Conservation (phyloP, 2,113 vertebrate species). For the Calyptomena viridis region DNA sequence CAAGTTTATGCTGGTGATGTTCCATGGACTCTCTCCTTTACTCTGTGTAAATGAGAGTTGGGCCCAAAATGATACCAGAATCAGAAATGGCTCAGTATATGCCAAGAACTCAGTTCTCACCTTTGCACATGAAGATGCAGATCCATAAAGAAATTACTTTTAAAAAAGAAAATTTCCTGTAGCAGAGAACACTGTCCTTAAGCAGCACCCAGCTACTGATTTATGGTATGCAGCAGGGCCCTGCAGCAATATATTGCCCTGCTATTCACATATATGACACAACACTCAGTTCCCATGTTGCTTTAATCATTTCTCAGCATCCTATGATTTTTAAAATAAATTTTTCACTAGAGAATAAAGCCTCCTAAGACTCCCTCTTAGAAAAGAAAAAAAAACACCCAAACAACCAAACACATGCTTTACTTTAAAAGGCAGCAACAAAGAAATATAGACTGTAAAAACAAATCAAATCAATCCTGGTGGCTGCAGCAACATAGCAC, state of each 20-base stretch:
- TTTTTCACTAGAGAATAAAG: background rate
- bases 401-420: background rate
- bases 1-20: background rate
- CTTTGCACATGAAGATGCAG: background rate
- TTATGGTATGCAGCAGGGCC: background rate
- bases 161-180: background rate
- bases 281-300: background rate
- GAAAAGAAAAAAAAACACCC: background rate
- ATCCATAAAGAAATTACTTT: background rate
- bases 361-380: background rate
- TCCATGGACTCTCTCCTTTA: background rate
- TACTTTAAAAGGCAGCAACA: background rate
- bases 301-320: background rate
- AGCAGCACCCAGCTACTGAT: background rate
- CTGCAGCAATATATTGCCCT: background rate
- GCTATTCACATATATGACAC: background rate
- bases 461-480: background rate
- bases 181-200: background rate
- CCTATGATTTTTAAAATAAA: background rate
- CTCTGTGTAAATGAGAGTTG: background rate
- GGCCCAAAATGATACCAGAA: background rate
- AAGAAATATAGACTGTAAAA: background rate
- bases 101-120: background rate
- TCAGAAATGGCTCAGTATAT: background rate
- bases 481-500: background rate